Percentiles rank a stretch among this genome's conserved stretches.
phyloP scores from a whole-genome alignment of 2,888 invertebrate genomes.

The Podotricha telesiphe region DNA sequence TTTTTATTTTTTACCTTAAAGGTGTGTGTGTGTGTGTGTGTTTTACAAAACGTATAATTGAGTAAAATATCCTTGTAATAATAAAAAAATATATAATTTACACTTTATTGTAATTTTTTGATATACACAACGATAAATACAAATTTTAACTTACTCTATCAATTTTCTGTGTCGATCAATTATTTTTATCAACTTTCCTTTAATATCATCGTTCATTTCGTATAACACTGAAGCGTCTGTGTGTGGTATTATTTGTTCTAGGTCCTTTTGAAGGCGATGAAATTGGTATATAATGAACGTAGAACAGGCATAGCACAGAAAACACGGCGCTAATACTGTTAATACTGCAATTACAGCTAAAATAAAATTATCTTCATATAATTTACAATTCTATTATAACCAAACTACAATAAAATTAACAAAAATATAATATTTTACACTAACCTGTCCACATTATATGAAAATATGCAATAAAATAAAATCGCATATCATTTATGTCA shows the following conservation, averaged over 20 bases:
- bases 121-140: not conserved
- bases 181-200: conserved; percentile 45
- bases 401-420: too few species aligned
- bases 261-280: conserved; percentile 51
- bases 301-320: conserved; percentile 56
- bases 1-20: too few species aligned
- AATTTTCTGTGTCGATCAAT: conserved; percentile 55
- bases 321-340: conserved; percentile 56
- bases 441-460: conserved; percentile 56
- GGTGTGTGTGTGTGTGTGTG: too few species aligned
- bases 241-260: conserved; percentile 47
- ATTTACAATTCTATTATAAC: not conserved
- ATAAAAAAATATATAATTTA: too few species aligned
- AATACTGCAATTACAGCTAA: conserved; percentile 47
- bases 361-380: conserved; percentile 26
- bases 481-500: conserved; percentile 50
- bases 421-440: not conserved
- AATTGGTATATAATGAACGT: conserved; percentile 61
- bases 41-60: too few species aligned
- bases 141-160: conserved; percentile 50
- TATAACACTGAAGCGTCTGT: conserved; percentile 5
- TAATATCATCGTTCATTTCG: conserved; percentile 38
- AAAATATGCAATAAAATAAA: conserved; percentile 55
- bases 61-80: too few species aligned
- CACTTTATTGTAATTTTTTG: too few species aligned